Base-by-base conservation (phyloP, 2,888 invertebrate species). In the Cataglyphis albicans region DNA sequence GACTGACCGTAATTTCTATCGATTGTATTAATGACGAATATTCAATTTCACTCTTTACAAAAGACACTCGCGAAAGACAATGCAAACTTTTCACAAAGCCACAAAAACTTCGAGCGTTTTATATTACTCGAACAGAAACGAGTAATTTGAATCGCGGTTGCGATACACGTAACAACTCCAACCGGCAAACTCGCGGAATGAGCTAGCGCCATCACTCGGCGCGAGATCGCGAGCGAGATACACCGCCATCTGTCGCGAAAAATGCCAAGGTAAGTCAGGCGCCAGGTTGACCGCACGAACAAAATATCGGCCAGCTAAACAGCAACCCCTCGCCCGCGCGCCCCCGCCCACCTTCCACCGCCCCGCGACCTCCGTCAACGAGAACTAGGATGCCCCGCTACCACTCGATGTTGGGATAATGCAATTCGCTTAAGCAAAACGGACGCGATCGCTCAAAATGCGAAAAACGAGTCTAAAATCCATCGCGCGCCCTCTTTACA, bases 321-420 rank as follows among this genome's bases (percentile, higher is more conserved):
- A 84, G 84, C 88, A 61, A 85, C 88, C 90, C 89, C 86, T 85
- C 67, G 52, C 15, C 25, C 29, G 59, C 64, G 76, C 68, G 55
- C 83, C 57, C 55, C 57, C 55, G 61, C 80, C 84, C 73, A 21
- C 57, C 78, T 32, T 57, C 83, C 84, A 72, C 15, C 55, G 0
- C 81, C 82, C 72, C 81, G 57, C 84, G 70, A 81, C 85, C 86
- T 82, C 84, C 59, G 70, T 75, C 81, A 85, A 84, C 85, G 57
- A 83, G 41, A 59, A 10, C 25, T 59, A 12, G 44, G 21, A 35
- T 44, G 25, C 44, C 32, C 12, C n/a, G 18, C 29, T n/a, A n/a
- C 6, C 32, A 32, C 1, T 12, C 12, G n/a, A 68, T 15, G 3
- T 81, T 83, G 83, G 88, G 91, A 90, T 88, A 91, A 92, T 92